These are phyloP conservation scores for Cryptophagus acutangulus DNA, from an alignment of 2,888 invertebrate species.

Conservation along the genomic window DNA sequence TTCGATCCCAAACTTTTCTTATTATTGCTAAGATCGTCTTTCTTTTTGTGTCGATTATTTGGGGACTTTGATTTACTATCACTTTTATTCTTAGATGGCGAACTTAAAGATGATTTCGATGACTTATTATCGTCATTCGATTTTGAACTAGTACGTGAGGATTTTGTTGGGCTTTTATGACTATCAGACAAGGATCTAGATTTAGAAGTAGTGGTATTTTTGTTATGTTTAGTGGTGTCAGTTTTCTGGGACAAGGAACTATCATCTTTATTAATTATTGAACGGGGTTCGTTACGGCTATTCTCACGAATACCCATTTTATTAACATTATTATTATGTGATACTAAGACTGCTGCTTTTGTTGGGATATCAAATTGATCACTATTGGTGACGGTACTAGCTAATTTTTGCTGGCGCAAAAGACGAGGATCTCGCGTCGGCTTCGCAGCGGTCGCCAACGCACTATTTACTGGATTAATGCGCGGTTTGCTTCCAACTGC, in stretches of 20 bases:
- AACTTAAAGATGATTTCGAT: conserved; percentile 28
- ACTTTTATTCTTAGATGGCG: conserved; percentile 43
- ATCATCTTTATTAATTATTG: conserved; percentile 43
- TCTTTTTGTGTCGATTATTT: conserved; percentile 28
- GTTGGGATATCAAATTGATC: conserved; percentile 40
- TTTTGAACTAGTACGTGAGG: conserved; percentile 33
- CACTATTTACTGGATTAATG: conserved; percentile 53
- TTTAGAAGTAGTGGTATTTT: conserved; percentile 12
- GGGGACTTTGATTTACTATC: conserved; percentile 30
- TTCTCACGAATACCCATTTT: conserved; percentile 44
- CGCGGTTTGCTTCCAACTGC: too few relatives aligned
- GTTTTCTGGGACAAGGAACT: conserved; percentile 34
- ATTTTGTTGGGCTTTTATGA: conserved; percentile 21
- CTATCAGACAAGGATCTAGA: conserved; percentile 6
- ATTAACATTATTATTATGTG: conserved; percentile 47
- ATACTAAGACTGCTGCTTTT: conserved; percentile 39
- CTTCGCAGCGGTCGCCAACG: conserved; percentile 38
- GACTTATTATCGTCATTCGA: conserved; percentile 44
- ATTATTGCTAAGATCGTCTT: conserved; percentile 25
- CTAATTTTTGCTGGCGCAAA: conserved; percentile 34
- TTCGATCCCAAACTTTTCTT: conserved; percentile 23
- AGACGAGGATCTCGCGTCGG: conserved; percentile 46
- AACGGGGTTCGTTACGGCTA: conserved; percentile 46
- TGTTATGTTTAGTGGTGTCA: conserved; percentile 25
- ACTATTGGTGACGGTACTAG: conserved; percentile 22